These are phyloP conservation scores for Alca torda DNA, from an alignment of 2,797 vertebrate species.

Conservation along the genomic window DNA sequence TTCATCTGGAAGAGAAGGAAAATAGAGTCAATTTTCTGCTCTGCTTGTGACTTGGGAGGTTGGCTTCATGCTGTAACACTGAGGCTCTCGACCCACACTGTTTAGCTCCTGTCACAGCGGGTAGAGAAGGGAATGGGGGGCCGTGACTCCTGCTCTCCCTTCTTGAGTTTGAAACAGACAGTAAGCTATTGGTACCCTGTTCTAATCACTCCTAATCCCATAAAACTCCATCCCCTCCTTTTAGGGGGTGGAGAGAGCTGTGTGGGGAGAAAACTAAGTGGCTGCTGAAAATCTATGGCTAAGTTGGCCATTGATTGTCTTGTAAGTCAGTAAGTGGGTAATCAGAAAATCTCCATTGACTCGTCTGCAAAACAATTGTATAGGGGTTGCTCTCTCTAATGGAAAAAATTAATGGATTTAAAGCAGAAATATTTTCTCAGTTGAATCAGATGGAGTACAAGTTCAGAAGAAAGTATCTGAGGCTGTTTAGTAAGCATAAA, in stretches of 20 bases:
- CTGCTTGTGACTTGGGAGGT: neutral
- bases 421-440: neutral
- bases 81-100: neutral
- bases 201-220: neutral
- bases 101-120: neutral
- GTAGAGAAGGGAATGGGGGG: neutral
- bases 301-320: neutral
- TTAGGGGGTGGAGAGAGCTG: neutral
- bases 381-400: neutral
- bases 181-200: neutral
- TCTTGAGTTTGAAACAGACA: neutral
- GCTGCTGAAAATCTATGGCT: neutral
- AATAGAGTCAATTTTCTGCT: neutral
- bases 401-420: neutral
- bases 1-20: neutral
- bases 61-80: rapidly evolving
- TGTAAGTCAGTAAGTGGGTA: neutral
- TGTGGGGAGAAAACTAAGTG: neutral
- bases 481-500: neutral
- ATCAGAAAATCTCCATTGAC: neutral
- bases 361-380: neutral
- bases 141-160: neutral
- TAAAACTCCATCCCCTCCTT: neutral
- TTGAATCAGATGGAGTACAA: neutral
- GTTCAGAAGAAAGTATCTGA: neutral